Conservation (phyloP, 2,797 vertebrate species). For the Ctenosaura bakeri region DNA sequence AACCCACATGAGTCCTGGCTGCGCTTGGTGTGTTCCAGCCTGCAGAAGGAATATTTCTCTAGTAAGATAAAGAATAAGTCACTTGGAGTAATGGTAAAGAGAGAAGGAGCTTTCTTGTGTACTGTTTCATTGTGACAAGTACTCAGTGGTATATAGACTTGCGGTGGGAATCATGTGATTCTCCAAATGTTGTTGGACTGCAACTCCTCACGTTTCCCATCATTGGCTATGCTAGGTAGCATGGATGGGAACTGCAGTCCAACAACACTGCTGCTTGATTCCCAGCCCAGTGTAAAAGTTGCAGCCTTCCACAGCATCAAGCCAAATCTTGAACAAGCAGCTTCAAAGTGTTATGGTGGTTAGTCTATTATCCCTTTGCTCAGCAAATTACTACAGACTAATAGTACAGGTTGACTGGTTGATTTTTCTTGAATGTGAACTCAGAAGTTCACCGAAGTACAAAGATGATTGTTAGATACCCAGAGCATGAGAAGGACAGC, state of each 20-base stretch:
- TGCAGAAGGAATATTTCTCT: conserved; percentile 47
- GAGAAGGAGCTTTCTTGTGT: neutral
- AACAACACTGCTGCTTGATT: too few relatives aligned
- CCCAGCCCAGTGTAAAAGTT: neutral
- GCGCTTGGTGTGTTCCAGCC: conserved; percentile 83
- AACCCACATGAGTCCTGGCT: conserved; percentile 80
- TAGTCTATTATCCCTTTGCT: neutral
- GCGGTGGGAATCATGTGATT: neutral
- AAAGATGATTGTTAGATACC: neutral
- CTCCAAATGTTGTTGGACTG: neutral
- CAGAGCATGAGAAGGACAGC: neutral
- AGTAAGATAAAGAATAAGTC: neutral
- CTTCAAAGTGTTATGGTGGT: neutral
- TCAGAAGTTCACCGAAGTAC: neutral
- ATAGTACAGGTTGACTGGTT: neutral
- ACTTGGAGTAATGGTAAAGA: neutral
- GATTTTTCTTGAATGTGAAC: neutral
- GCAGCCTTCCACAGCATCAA: neutral
- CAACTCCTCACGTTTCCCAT: neutral
- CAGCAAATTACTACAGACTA: neutral
- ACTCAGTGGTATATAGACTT: too few relatives aligned
- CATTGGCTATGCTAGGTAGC: too few relatives aligned
- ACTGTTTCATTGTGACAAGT: neutral
- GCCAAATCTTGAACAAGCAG: neutral
- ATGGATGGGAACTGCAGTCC: too few relatives aligned